phyloP scores from a whole-genome alignment of 2,797 vertebrate species.

The Periophthalmus magnuspinnatus region DNA sequence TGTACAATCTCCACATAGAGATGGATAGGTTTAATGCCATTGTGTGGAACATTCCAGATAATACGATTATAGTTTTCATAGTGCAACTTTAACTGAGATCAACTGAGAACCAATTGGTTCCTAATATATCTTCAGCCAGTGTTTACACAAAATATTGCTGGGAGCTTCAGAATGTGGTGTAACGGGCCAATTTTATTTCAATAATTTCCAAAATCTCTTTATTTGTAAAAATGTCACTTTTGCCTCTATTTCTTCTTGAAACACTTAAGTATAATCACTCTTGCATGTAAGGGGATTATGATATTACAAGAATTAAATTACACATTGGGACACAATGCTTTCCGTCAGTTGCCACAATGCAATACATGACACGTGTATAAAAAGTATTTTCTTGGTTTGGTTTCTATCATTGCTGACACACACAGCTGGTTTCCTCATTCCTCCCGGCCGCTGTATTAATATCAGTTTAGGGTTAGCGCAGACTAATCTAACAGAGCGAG shows the following conservation, averaged over 20 bases:
- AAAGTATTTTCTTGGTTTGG: slow-evolving; percentile 6
- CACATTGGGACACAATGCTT: background rate
- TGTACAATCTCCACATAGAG: too few species aligned
- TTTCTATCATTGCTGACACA: slow-evolving; percentile 51
- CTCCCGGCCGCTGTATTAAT: slow-evolving; percentile 63
- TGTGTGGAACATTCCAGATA: too few species aligned
- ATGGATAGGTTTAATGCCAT: too few species aligned
- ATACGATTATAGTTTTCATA: too few species aligned
- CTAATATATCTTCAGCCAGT: background rate
- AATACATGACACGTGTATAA: slow-evolving; percentile 4
- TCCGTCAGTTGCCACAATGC: background rate
- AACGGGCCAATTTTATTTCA: background rate
- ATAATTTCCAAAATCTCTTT: too few species aligned
- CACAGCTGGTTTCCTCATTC: slow-evolving; percentile 39
- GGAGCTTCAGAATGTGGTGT: background rate
- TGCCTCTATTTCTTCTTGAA: too few species aligned
- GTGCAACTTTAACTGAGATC: background rate
- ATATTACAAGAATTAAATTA: too few species aligned
- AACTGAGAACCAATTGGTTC: background rate
- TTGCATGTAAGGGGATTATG: too few species aligned
- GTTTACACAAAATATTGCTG: too few species aligned
- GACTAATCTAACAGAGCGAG: slow-evolving; percentile 71
- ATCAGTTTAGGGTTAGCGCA: slow-evolving; percentile 65
- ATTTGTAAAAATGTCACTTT: background rate
- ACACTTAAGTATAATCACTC: too few species aligned